Percentiles rank a stretch among this genome's conserved stretches.
Evolutionary conservation across 64 coral and sea anemone species (phyloP).

Genomic region (Cladopsammia gracilis): DNA sequence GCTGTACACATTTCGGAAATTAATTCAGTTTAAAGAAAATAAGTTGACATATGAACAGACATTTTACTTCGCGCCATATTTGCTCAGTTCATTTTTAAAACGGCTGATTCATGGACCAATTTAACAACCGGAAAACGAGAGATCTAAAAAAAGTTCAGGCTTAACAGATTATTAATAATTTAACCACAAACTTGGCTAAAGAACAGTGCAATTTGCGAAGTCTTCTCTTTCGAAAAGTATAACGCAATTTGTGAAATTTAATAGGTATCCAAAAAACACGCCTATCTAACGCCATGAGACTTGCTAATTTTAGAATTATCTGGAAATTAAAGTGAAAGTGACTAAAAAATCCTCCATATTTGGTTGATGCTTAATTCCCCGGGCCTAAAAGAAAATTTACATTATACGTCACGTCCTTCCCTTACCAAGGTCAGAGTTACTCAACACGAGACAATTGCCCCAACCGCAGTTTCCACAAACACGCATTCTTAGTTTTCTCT

Average conservation of each 20-base stretch:
- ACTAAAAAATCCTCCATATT: background rate
- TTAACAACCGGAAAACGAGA: no score
- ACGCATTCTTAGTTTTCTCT: background rate
- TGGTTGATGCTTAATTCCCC: background rate
- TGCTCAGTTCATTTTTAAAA: no score
- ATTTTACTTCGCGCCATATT: background rate
- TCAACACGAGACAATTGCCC: background rate
- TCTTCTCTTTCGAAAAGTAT: background rate
- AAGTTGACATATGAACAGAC: background rate
- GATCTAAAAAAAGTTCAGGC: no score
- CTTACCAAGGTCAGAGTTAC: background rate
- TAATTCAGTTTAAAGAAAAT: background rate
- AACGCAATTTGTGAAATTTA: background rate
- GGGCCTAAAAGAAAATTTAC: background rate
- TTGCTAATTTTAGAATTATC: background rate
- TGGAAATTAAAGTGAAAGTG: background rate
- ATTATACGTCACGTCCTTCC: constrained; percentile 7
- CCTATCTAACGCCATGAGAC: background rate
- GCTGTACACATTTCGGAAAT: background rate
- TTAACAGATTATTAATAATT: no score
- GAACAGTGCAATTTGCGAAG: no score
- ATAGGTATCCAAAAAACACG: no score
- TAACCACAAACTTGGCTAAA: no score
- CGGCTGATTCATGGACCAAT: no score
- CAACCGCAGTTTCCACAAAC: constrained; percentile 24